Evolutionary conservation across 2,113 vertebrate genomes (phyloP).

Genomic region (Salminus brasiliensis): DNA sequence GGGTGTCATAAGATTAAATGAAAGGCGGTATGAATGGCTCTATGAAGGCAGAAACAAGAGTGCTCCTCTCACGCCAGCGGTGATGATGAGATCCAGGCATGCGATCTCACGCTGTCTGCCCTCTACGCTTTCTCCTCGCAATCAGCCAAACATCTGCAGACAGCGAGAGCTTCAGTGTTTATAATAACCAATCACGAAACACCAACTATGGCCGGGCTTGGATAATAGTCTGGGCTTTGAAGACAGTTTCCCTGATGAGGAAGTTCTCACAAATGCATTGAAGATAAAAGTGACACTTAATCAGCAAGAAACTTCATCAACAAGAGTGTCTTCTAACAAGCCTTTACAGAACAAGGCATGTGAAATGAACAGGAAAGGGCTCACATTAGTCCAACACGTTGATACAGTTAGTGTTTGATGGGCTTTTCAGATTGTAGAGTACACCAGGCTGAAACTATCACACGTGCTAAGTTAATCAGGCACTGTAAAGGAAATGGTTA

Average conservation of each 20-base stretch:
- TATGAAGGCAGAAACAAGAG: background rate
- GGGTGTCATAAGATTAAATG: conserved; percentile 35
- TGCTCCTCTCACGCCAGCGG: conserved; percentile 48
- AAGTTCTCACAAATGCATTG: conserved; percentile 32
- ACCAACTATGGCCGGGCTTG: conserved; percentile 42
- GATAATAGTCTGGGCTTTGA: conserved; percentile 58
- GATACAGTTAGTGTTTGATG: conserved; percentile 32
- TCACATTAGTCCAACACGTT: conserved; percentile 24
- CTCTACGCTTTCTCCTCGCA: conserved; percentile 15
- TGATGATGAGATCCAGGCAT: conserved; percentile 58
- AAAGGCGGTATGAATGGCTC: conserved; percentile 16
- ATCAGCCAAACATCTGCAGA: conserved; percentile 62
- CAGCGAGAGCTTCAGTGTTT: conserved; percentile 63
- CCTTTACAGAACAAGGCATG: conserved; percentile 9
- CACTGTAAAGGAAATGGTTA: background rate
- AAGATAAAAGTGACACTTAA: conserved; percentile 49
- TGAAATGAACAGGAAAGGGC: conserved; percentile 39
- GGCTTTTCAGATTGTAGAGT: background rate
- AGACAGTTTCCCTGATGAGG: conserved; percentile 51
- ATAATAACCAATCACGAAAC: conserved; percentile 47
- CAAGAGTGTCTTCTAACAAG: conserved; percentile 59
- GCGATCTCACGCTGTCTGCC: conserved; percentile 14
- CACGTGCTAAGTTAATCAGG: background rate
- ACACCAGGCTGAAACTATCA: conserved; percentile 10
- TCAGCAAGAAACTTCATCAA: conserved; percentile 46